A percentile compares a stretch with the other conserved stretches of the same genome.
These are phyloP conservation scores for Orussus abietinus DNA, from an alignment of 1,140 invertebrate species.

Conservation along the genomic window DNA sequence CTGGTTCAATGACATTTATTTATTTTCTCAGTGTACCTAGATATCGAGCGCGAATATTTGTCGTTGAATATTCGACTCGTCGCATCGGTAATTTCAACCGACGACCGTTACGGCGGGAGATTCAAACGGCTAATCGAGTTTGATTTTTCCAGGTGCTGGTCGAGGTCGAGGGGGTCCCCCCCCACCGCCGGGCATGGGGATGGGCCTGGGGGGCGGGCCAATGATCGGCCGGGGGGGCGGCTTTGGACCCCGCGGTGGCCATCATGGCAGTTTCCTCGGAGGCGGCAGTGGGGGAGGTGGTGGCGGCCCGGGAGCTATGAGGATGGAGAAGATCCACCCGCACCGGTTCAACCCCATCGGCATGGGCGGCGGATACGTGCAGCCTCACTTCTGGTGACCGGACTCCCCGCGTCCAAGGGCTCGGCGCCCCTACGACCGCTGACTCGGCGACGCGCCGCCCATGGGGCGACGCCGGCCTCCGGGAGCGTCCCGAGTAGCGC, in stretches of 20 bases:
- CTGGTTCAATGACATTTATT: too few species aligned
- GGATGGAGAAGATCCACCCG: conserved; percentile 52
- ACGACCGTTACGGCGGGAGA: too few species aligned
- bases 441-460: too few species aligned
- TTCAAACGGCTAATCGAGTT: too few species aligned
- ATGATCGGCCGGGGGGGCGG: conserved; percentile 26
- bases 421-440: too few species aligned
- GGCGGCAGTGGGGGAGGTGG: conserved; percentile 28
- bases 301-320: conserved; percentile 49
- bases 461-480: too few species aligned
- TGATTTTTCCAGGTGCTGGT: too few species aligned
- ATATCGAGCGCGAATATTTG: too few species aligned
- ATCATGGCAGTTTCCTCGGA: conserved; percentile 37
- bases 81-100: too few species aligned
- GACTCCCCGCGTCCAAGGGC: not conserved
- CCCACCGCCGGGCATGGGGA: conserved; percentile 26
- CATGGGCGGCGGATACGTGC: conserved; percentile 49
- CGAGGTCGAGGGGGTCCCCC: conserved; percentile 27
- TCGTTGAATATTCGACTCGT: too few species aligned
- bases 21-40: too few species aligned
- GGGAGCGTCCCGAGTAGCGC: too few species aligned
- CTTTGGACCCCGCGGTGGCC: conserved; percentile 34
- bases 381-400: conserved; percentile 52
- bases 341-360: conserved; percentile 51
- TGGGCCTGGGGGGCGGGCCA: conserved; percentile 30